phyloP scores from a whole-genome alignment of 2,888 invertebrate genomes.

The Drosophila cognata region DNA sequence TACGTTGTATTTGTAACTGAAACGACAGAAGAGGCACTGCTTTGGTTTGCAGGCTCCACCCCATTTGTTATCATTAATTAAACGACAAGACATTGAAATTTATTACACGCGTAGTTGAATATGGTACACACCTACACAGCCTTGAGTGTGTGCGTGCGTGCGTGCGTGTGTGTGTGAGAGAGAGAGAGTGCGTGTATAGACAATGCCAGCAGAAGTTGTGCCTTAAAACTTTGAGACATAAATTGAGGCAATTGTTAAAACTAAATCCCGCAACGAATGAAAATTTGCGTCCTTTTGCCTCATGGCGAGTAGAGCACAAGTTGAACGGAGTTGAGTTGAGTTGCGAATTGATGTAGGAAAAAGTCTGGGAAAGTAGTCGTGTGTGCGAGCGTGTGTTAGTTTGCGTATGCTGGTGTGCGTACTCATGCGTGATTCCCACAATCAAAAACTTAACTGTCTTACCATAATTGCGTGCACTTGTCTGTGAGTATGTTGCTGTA shows the following conservation, averaged over 20 bases:
- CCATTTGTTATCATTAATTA: constrained; percentile 81
- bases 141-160: not conserved
- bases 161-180: not conserved
- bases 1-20: constrained; percentile 21
- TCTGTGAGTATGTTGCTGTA: constrained; percentile 68
- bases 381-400: constrained; percentile 8
- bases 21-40: constrained; percentile 16
- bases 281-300: constrained; percentile 68
- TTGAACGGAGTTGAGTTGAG: constrained; percentile 36
- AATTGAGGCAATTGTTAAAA: constrained; percentile 82
- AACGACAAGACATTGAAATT: constrained; percentile 81
- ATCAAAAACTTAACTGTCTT: constrained; percentile 82
- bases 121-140: constrained; percentile 13
- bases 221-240: constrained; percentile 76
- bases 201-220: constrained; percentile 64
- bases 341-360: constrained; percentile 67
- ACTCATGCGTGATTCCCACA: constrained; percentile 81
- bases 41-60: constrained; percentile 37
- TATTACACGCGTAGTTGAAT: constrained; percentile 78
- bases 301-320: constrained; percentile 57
- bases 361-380: constrained; percentile 35
- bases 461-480: constrained; percentile 82
- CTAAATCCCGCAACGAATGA: constrained; percentile 79
- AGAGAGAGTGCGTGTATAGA: constrained; percentile 28
- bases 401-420: constrained; percentile 62